Base-by-base conservation (phyloP, 1,140 invertebrate species). In the Dinoponera quadriceps region DNA sequence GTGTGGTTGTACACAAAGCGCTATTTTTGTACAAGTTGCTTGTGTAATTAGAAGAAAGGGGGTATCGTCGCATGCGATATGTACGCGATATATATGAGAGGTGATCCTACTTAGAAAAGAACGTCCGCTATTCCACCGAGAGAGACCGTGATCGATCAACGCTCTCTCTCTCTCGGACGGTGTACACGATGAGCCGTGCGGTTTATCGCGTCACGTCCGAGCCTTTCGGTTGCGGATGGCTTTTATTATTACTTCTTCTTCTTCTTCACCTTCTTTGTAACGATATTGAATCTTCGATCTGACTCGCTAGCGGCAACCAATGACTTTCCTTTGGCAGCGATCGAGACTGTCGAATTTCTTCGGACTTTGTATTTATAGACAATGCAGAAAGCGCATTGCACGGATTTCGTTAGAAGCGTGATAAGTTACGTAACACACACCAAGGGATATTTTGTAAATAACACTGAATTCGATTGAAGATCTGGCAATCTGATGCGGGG, bases 1-100 rank as follows among this genome's bases (percentile, higher is more conserved):
- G 69, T 80, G 65, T 44, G 65, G n/a, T 80, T 80, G 65, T 65
- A 71, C 75, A 71, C 63, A 68, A 33, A 33, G 33, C 51, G 65
- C 75, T 80, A 80, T 80, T 80, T 80, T 80, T 80, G 51, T 80
- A 80, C 65, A 33, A 59, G 54, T 27, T 57, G 63, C 75, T 78
- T 78, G 22, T 69, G 48, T 80, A 48, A 78, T 71, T 80, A 71
- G 65, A 80, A 27, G 7, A 27, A 57, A 66, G 16, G 38, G 20
- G 57, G 44, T 68, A 27, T 68, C 49, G 33, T 59, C 65, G 74
- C 44, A 49, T 49, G 38, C 57, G 20, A 71, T 71, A 55, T 57
- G 44, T 27, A 55, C 33, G 51, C 57, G n/a, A n/a, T n/a, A n/a
- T n/a, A n/a, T n/a, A 11, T 44, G 7, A 44, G 29, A 44, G 44